Conservation (phyloP, 2,113 vertebrate genomes). For the Dicentrarchus labrax region DNA sequence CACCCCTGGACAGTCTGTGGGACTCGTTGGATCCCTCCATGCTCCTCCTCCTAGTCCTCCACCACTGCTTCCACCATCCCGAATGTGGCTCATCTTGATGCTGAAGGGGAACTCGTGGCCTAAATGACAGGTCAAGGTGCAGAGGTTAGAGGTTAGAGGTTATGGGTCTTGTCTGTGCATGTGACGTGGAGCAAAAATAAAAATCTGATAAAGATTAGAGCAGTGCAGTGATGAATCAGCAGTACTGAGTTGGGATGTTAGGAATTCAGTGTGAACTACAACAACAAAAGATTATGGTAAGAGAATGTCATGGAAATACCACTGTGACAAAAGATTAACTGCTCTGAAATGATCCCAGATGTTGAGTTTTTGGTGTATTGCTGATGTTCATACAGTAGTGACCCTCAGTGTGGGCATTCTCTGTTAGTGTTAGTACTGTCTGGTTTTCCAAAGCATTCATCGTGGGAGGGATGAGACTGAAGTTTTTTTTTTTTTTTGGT, state of each 20-base stretch:
- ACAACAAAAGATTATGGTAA: slow-evolving; percentile 49
- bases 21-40: slow-evolving; percentile 80
- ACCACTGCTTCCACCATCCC: slow-evolving; percentile 75
- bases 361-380: slow-evolving; percentile 16
- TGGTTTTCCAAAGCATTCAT: not conserved
- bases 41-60: slow-evolving; percentile 55
- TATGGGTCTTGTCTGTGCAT: slow-evolving; percentile 26
- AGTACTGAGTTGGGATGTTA: slow-evolving; percentile 9
- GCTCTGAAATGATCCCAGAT: slow-evolving; percentile 59
- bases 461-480: not conserved
- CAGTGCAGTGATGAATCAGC: slow-evolving; percentile 1
- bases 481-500: not conserved
- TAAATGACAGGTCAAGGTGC: slow-evolving; percentile 69
- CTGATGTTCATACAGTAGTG: slow-evolving; percentile 14
- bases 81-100: slow-evolving; percentile 97
- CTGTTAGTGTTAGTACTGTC: not conserved
- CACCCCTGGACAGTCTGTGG: slow-evolving; percentile 84
- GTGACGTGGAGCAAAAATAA: not conserved
- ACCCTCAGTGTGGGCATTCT: not conserved
- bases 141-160: slow-evolving; percentile 58
- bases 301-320: slow-evolving; percentile 37
- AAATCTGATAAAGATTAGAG: not conserved
- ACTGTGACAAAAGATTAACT: slow-evolving; percentile 21
- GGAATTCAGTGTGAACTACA: slow-evolving; percentile 36
- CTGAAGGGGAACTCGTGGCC: slow-evolving; percentile 96